These are phyloP conservation scores for Eurystomus glaucurus DNA, from an alignment of 2,797 vertebrate genomes.

Conservation along the genomic window DNA sequence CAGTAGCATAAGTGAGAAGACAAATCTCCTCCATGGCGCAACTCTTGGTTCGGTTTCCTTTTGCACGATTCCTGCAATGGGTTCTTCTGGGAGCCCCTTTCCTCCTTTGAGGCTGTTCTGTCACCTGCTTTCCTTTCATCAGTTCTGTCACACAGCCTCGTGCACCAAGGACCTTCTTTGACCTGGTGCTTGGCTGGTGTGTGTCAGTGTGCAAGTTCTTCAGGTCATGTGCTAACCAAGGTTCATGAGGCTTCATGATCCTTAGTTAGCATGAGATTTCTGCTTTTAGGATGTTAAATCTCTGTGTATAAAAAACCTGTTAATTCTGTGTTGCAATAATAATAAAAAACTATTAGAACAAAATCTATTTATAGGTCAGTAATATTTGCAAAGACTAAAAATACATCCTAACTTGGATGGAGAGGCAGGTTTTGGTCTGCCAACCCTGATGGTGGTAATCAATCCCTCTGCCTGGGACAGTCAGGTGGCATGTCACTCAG, in stretches of 20 bases:
- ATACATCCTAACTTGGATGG: constrained; percentile 32
- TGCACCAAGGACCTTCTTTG: not conserved
- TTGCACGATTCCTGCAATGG: not conserved
- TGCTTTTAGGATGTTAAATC: not conserved
- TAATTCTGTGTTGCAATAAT: not conserved
- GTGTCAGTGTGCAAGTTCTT: not conserved
- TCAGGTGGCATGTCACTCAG: constrained; percentile 53
- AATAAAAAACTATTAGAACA: not conserved
- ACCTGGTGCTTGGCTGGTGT: fast-evolving
- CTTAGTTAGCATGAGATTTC: not conserved
- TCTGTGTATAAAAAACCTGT: not conserved
- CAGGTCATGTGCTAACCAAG: not conserved
- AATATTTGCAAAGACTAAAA: constrained; percentile 66
- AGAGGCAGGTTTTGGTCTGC: constrained; percentile 28
- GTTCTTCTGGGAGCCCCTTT: not conserved
- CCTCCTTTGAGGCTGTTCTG: fast-evolving
- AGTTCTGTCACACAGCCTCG: fast-evolving
- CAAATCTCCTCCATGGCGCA: not conserved
- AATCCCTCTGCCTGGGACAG: constrained; percentile 23
- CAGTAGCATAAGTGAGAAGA: not conserved
- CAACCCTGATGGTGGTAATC: not conserved
- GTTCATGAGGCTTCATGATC: not conserved
- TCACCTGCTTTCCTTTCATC: not conserved
- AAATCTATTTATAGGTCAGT: not conserved
- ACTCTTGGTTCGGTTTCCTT: not conserved